A percentile compares a stretch with the other conserved stretches of the same genome.
Evolutionary conservation across 2,888 invertebrate species (phyloP).

Genomic region (Drosophila borborema): DNA sequence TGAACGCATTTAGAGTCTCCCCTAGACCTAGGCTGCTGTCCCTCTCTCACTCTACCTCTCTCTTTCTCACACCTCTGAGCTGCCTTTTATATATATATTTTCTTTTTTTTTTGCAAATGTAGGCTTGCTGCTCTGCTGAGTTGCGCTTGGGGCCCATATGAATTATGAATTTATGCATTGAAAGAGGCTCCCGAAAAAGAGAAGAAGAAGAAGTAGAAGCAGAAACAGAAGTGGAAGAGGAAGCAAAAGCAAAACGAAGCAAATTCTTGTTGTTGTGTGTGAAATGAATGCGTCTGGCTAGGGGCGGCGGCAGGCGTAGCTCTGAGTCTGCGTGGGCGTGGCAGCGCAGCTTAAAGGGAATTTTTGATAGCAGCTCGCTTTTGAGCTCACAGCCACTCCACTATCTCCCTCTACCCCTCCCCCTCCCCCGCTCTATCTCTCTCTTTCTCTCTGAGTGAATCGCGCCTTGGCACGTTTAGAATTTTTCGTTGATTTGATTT

Average conservation of each 20-base stretch:
- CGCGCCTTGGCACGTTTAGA: slow-evolving; percentile 71
- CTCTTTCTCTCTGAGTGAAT: background rate
- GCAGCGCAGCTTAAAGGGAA: slow-evolving; percentile 61
- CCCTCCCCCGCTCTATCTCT: background rate
- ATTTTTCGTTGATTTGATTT: slow-evolving; percentile 78
- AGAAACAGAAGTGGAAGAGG: slow-evolving; percentile 8
- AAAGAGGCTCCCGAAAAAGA: slow-evolving; percentile 55
- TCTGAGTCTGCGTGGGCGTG: slow-evolving; percentile 1
- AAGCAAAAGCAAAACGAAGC: slow-evolving; percentile 14
- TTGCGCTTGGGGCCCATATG: slow-evolving; percentile 60
- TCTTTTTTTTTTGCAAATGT: slow-evolving; percentile 41
- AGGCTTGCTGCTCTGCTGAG: slow-evolving; percentile 29
- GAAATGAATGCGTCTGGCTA: slow-evolving; percentile 22
- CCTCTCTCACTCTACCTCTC: no score
- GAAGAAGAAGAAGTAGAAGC: slow-evolving; percentile 3
- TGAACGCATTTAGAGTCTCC: background rate
- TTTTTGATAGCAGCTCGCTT: slow-evolving; percentile 62
- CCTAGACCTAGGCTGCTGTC: background rate
- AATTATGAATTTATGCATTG: slow-evolving; percentile 80
- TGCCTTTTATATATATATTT: slow-evolving; percentile 31
- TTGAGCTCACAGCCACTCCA: background rate
- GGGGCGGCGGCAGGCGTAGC: background rate
- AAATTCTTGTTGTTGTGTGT: slow-evolving; percentile 39
- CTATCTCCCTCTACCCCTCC: background rate
- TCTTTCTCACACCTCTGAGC: background rate